Percentiles rank a stretch among this genome's conserved stretches.
phyloP scores from a whole-genome alignment of 2,113 vertebrate species.

The Zosterops hypoxanthus region DNA sequence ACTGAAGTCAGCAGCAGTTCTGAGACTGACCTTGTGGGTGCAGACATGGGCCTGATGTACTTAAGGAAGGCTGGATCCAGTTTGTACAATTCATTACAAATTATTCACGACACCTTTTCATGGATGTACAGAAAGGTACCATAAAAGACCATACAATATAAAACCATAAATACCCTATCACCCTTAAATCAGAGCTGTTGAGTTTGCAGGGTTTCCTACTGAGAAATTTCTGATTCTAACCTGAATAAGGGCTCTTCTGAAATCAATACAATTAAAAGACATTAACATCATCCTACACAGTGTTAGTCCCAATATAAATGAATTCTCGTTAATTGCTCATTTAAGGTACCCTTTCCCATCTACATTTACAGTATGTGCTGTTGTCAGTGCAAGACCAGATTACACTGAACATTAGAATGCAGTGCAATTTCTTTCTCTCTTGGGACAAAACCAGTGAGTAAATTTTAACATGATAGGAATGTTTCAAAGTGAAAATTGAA shows the following conservation, averaged over 20 bases:
- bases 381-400: conserved; percentile 43
- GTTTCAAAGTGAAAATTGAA: conserved; percentile 58
- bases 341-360: not conserved
- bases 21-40: not conserved
- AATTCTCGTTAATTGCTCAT: not conserved
- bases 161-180: not conserved
- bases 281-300: not conserved
- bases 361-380: conserved; percentile 5
- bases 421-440: conserved; percentile 46
- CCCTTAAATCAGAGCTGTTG: not conserved
- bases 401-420: not conserved
- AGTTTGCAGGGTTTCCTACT: not conserved
- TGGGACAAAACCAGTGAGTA: conserved; percentile 42
- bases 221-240: not conserved
- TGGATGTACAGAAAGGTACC: not conserved
- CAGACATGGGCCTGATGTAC: not conserved
- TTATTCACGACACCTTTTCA: not conserved
- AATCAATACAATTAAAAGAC: not conserved
- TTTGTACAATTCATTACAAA: not conserved
- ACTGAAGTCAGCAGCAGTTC: not conserved
- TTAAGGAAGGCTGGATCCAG: not conserved
- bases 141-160: not conserved
- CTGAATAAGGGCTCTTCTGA: not conserved
- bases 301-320: not conserved
- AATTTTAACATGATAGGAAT: conserved; percentile 58